phyloP scores from a whole-genome alignment of 2,113 vertebrate genomes.

The Bufo gargarizans region DNA sequence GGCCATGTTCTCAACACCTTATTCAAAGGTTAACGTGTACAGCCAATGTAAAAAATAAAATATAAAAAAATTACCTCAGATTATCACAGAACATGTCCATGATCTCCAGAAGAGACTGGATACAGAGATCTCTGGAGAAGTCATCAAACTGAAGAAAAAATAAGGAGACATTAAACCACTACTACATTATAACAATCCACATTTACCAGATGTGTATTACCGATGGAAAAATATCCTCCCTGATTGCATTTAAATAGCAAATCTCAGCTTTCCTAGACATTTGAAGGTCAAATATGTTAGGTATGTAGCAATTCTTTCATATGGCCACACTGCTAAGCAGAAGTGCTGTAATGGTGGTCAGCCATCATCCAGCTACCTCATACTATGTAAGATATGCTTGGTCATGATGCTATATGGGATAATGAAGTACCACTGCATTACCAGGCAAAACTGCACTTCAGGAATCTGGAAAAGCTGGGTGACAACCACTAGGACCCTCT shows the following conservation, averaged over 20 bases:
- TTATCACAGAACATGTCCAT: slow-evolving; percentile 97
- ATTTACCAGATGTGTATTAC: background rate
- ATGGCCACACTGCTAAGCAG: background rate
- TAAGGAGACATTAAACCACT: background rate
- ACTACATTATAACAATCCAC: background rate
- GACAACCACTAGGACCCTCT: background rate
- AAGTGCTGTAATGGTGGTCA: background rate
- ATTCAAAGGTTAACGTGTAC: background rate
- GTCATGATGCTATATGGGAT: background rate
- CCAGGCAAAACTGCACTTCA: background rate
- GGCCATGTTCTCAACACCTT: background rate
- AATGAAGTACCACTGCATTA: background rate
- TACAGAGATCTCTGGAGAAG: slow-evolving; percentile 91
- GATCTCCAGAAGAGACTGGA: slow-evolving; percentile 91
- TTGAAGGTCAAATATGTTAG: no score
- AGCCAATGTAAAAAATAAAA: background rate
- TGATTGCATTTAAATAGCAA: no score
- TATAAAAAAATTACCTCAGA: slow-evolving; percentile 78
- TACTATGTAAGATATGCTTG: background rate
- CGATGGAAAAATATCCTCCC: background rate
- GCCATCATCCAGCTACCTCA: background rate
- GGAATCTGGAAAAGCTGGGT: background rate
- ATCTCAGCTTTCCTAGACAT: no score
- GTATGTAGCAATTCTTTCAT: no score
- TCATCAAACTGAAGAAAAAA: slow-evolving; percentile 86